Conservation (phyloP, 2,113 vertebrate genomes). For the Xerus inauris region DNA sequence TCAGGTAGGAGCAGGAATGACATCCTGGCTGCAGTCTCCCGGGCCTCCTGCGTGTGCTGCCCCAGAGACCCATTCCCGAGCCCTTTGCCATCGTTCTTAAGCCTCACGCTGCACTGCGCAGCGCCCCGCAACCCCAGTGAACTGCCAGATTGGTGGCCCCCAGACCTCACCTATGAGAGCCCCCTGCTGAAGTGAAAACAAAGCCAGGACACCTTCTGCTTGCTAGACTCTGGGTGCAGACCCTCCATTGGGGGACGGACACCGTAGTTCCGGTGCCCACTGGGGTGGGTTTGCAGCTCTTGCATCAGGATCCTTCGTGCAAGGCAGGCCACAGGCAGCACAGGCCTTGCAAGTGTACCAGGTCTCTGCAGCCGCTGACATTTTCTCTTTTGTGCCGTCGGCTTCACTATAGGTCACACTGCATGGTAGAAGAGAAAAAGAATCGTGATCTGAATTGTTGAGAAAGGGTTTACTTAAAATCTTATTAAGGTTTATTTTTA, state of each 20-base stretch:
- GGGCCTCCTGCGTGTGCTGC: rapidly evolving
- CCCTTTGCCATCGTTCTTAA: background rate
- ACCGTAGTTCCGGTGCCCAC: background rate
- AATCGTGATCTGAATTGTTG: slow-evolving; percentile 8
- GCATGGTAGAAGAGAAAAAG: slow-evolving; percentile 29
- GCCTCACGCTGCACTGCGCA: rapidly evolving
- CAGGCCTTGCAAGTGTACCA: too few relatives aligned
- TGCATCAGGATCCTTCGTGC: background rate
- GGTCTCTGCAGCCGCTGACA: background rate
- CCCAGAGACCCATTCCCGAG: background rate
- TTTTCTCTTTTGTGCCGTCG: background rate
- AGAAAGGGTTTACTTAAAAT: slow-evolving; percentile 55
- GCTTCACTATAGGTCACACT: background rate
- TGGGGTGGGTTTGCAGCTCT: background rate
- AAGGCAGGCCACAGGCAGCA: too few relatives aligned
- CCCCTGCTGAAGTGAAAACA: background rate
- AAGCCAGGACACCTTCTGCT: too few relatives aligned
- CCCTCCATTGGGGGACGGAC: rapidly evolving
- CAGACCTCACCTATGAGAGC: background rate
- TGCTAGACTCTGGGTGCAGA: background rate
- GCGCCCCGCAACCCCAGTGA: background rate
- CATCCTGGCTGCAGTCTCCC: background rate
- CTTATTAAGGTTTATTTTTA: slow-evolving; percentile 74
- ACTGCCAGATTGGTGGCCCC: background rate
- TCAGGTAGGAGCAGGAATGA: background rate